Base-by-base conservation (phyloP, 2,797 vertebrate genomes). In the Diceros bicornis region DNA sequence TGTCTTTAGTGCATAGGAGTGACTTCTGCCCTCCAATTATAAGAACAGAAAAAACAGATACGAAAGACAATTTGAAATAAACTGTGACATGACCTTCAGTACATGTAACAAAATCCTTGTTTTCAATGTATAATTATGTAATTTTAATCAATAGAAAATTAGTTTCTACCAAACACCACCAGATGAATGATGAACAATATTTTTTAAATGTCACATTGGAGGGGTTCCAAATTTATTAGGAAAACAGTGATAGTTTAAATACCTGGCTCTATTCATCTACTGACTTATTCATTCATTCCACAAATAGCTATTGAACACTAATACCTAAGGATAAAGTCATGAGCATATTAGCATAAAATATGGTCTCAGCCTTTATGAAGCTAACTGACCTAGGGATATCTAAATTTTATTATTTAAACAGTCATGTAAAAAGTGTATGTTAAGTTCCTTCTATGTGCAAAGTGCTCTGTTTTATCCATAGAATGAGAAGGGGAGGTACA, bases 121-220 rank as follows among this genome's bases (percentile, higher is more conserved):
- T 91, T 89, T 64, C 57, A 23, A 8, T 27, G 62, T n/a, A 78
- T 23, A 87, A 95, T 32, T 69, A 34, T 59, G 21, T 20, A 3
- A 52, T 14, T 86, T 75, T 93, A 75, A 75, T 68, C 47, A n/a
- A 20, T 50, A 52, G 17, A 68, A 81, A 96, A 94, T 79, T 21
- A 25, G 7, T 88, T 96, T 82, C 41, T 72, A 44, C 17, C 23
- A 47, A 85, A 82, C 12, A 62, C 21, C 7, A 47, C 64, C 29
- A 17, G 21, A 68, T 44, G 2, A 89, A 83, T 69, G 13, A 68
- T n/a, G 9, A 79, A 29, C 17, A 86, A 20, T 21, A 72, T 44
- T 91, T 44, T 62, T 62, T 41, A 89, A 93, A 83, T 55, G 17
- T 57, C 74, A 21, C 5, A 55, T 81, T 64, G n/a, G 27, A 16